Percentiles rank a stretch among this genome's conserved stretches.
These are phyloP conservation scores for Zaprionus ghesquierei DNA, from an alignment of 1,140 invertebrate species.

Conservation along the genomic window DNA sequence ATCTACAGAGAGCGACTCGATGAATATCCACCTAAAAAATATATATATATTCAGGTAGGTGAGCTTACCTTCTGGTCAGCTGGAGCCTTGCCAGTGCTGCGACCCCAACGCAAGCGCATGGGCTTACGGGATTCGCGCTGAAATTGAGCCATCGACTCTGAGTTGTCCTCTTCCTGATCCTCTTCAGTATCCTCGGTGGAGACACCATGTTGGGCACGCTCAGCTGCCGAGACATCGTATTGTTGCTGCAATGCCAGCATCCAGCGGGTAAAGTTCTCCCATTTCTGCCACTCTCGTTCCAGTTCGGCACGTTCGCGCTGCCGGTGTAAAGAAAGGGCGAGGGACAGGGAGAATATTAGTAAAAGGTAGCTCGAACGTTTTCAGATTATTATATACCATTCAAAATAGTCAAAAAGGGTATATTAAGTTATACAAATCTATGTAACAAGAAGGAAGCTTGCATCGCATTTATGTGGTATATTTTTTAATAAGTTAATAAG, in stretches of 20 bases:
- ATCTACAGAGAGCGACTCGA: neutral
- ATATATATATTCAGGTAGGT: neutral
- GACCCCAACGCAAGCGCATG: conserved; percentile 76
- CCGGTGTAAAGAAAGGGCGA: neutral
- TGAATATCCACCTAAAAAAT: neutral
- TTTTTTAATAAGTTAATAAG: no score
- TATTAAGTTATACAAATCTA: no score
- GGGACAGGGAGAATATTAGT: neutral
- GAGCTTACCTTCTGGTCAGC: conserved; percentile 46
- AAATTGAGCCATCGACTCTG: conserved; percentile 37
- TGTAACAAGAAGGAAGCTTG: no score
- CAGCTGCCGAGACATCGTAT: conserved; percentile 22
- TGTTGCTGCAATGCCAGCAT: conserved; percentile 53
- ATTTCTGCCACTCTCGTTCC: conserved; percentile 46
- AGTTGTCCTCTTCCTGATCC: conserved; percentile 12
- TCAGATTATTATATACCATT: no score
- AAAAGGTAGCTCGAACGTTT: no score
- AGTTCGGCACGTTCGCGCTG: conserved; percentile 18
- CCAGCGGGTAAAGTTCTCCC: conserved; percentile 52
- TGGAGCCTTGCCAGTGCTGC: conserved; percentile 71
- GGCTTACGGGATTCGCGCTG: conserved; percentile 72
- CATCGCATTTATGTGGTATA: no score
- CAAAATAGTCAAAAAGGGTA: no score
- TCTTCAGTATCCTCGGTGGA: conserved; percentile 48
- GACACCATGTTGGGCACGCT: conserved; percentile 5